Base-by-base conservation (phyloP, 2,113 vertebrate genomes). In the Apteryx mantelli region DNA sequence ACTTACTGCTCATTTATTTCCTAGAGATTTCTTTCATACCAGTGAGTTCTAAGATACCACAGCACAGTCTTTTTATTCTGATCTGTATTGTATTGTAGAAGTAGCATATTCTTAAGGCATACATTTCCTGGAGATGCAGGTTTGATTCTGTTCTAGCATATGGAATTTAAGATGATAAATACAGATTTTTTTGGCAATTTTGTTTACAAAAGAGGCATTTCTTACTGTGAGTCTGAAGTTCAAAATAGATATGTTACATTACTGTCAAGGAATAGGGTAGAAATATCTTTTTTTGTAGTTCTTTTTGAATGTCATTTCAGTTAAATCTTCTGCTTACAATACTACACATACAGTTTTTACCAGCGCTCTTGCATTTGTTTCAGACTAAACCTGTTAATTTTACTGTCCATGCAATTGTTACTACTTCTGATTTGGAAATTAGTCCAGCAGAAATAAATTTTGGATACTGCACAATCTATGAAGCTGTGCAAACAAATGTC, bases 361-460 rank as follows among this genome's bases (percentile, higher is more conserved):
- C 10, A 78, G 28, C 81, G 13, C n/a, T 61, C 17, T 85, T 92
- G 21, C 7, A 28, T 78, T 95, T 91, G 3, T 97, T 95, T 79
- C 91, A 99, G 99, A 97, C 96, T 78, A 98, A 90, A 81, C 98
- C 98, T 1, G 94, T 99, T 55, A 69, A 56, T 50, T 98, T 99
- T 91, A 99, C 96, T 1, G 97, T 99, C 74, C 98, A 99, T 2
- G 99, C 99, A 1, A 80, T 99, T 4, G 97, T 99, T 84, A 99
- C 99, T 7, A 97, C 98, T 34, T 99, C 99, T 5, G 99, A 99
- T 94, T 90, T 99, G 90, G 98, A 98, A 92, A 98, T 99, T 80
- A 98, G 96, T 71, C 98, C 93, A 42, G 55, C 92, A 0, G 94
- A 97, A 58, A 94, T 99, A 86, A 91, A 99, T 97, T 99, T 99